Evolutionary conservation across 2,797 vertebrate genomes (phyloP), one percentile per base, ranked within the genome.

Genomic region (Scleropages formosus): DNA sequence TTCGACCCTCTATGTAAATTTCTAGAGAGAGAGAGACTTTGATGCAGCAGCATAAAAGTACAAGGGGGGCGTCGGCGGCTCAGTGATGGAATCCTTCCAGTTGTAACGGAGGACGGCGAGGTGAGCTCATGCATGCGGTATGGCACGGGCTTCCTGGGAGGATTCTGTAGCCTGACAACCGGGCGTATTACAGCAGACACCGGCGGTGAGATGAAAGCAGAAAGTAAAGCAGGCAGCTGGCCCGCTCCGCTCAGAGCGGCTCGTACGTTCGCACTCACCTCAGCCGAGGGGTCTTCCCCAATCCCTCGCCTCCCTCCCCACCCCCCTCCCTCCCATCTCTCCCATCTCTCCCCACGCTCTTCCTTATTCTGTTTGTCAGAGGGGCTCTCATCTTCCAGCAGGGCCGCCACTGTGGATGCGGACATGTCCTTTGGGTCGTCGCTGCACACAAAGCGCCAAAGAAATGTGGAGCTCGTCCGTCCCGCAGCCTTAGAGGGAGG

Each of bases 151-250:
- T 72, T 85, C 83, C 71, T 85, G 84, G 74, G 79, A 82, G 85
- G 76, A 78, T 86, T 72, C 80, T 7, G 75, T 78, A 80, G 71
- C 75, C 83, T 89, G 90, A 88, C 89, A 92, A 87, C 72, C 85
- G 88, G 85, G 83, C 90, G 87, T 87, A 88, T 88, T 89, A 88
- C 83, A 78, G 84, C 82, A 88, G 89, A 86, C 85, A 88, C 72
- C 82, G 87, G 66, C 83, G 82, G 49, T 46, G 72, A 87, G 87
- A 93, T 91, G 86, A 92, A 94, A 93, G 88, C 87, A 76, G 70
- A 92, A 94, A 93, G 88, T 87, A 76, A 71, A 87, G 81, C 88
- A 88, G 89, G 88, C 86, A 87, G 88, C 89, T 89, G 90, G 88
- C 89, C 90, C 90, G 80, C 82, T 90, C 89, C 80, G 80, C 86